phyloP scores from a whole-genome alignment of 2,113 vertebrate species.

The Erythrocercus mccallii region DNA sequence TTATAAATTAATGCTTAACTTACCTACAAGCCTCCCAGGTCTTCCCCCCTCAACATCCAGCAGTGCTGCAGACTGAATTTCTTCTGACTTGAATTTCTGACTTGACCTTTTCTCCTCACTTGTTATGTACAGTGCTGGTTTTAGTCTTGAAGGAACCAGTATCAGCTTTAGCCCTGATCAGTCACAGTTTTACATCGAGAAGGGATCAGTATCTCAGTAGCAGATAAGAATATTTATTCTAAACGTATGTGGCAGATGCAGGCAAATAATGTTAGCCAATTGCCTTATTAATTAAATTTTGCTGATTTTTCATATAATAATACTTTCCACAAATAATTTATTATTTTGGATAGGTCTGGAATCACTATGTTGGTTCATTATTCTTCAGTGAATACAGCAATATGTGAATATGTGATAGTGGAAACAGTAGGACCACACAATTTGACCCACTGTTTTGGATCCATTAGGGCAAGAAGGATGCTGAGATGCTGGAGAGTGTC shows the following conservation, averaged over 20 bases:
- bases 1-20: constrained; percentile 27
- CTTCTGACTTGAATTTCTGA: not conserved
- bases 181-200: not conserved
- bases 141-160: not conserved
- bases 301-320: not conserved
- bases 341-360: not conserved
- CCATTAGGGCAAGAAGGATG: not conserved
- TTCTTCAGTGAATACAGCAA: not conserved
- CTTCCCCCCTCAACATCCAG: not conserved
- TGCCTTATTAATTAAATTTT: not conserved
- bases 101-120: not conserved
- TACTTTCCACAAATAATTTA: not conserved
- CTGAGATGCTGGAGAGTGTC: not conserved
- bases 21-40: not conserved
- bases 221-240: not conserved
- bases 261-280: not conserved
- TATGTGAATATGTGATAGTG: not conserved
- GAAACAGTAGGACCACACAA: not conserved
- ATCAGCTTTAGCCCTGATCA: not conserved
- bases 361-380: not conserved
- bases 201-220: not conserved
- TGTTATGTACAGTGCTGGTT: not conserved
- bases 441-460: not conserved
- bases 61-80: not conserved
- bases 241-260: not conserved